phyloP scores from a whole-genome alignment of 2,113 vertebrate genomes.

The Physeter macrocephalus region DNA sequence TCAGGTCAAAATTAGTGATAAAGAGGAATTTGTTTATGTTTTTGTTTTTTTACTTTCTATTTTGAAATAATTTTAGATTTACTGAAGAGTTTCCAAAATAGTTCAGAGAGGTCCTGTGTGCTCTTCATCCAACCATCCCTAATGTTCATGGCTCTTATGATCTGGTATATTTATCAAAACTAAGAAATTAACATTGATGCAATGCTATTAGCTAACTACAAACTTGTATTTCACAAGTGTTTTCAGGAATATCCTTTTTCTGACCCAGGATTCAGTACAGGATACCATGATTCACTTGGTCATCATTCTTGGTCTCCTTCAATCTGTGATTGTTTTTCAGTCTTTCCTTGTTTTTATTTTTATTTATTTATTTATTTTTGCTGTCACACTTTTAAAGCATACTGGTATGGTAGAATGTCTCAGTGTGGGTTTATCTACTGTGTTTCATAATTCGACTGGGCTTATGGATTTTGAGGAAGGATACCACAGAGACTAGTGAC shows the following conservation, averaged over 20 bases:
- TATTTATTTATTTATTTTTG: background rate
- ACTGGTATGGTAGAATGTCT: background rate
- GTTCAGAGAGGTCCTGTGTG: background rate
- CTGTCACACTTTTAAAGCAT: background rate
- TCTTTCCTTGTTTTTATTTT: background rate
- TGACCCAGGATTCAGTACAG: background rate
- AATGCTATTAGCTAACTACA: background rate
- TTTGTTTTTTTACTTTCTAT: background rate
- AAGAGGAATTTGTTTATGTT: background rate
- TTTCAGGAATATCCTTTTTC: background rate
- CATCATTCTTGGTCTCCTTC: background rate
- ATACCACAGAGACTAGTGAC: background rate
- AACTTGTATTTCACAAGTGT: background rate
- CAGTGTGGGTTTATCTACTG: background rate
- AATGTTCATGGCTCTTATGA: background rate
- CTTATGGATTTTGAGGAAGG: background rate
- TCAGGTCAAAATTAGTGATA: background rate
- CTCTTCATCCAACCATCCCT: background rate
- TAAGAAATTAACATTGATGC: background rate
- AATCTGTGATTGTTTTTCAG: background rate
- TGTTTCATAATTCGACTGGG: background rate
- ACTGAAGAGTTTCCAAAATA: background rate
- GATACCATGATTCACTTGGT: background rate
- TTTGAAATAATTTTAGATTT: background rate
- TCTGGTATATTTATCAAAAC: background rate